Conservation (phyloP, 2,888 invertebrate genomes). For the Pherbina coryleti region DNA sequence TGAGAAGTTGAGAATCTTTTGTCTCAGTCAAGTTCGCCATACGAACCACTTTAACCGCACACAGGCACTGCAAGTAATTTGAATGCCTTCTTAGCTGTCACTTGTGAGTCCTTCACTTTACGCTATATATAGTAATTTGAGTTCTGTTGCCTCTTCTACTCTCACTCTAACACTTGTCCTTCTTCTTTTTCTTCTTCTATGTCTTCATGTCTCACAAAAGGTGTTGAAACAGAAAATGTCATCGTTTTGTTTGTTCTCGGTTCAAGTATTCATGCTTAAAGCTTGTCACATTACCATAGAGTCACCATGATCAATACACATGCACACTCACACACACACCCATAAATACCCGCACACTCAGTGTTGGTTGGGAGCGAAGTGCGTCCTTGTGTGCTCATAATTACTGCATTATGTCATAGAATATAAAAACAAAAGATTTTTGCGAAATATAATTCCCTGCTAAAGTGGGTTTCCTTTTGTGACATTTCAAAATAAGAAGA, state of each 20-base stretch:
- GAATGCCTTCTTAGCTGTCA: no score
- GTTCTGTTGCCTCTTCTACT: neutral
- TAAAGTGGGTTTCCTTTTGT: conserved; percentile 9
- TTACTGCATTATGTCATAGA: neutral
- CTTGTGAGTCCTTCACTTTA: no score
- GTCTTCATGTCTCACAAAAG: neutral
- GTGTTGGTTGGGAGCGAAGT: neutral
- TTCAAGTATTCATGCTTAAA: neutral
- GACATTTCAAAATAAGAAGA: neutral
- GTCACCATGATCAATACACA: neutral
- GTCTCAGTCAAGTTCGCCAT: no score
- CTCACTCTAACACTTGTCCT: neutral
- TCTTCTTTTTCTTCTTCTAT: neutral
- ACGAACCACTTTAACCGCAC: no score
- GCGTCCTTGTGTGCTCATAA: neutral
- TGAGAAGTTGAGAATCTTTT: no score
- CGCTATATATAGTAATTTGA: neutral
- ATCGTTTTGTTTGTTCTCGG: neutral
- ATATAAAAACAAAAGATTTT: neutral
- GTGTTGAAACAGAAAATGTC: conserved; percentile 5
- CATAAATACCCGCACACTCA: no score
- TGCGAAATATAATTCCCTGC: neutral
- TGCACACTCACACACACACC: no score
- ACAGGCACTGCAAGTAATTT: no score
- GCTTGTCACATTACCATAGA: neutral